These are phyloP conservation scores for Amazona vittata DNA, from an alignment of 2,113 vertebrate species.

Conservation along the genomic window DNA sequence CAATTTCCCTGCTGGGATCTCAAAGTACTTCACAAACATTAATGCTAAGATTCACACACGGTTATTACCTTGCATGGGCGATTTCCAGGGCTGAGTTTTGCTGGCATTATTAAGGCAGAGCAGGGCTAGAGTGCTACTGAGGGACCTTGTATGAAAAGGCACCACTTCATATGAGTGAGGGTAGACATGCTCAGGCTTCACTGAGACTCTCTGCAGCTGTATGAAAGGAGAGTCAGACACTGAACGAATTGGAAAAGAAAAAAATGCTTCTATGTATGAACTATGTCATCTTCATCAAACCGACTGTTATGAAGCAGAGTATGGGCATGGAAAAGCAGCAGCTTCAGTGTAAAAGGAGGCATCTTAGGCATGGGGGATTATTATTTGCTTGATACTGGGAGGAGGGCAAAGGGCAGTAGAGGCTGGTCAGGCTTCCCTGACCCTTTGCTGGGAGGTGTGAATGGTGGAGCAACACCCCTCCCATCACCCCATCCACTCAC, in stretches of 20 bases:
- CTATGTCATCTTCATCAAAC: not conserved
- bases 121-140: not conserved
- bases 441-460: not conserved
- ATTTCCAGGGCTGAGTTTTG: not conserved
- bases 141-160: not conserved
- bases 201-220: not conserved
- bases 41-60: not conserved
- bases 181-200: not conserved
- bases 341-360: not conserved
- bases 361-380: not conserved
- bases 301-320: fast-evolving
- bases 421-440: not conserved
- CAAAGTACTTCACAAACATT: not conserved
- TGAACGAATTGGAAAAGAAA: not conserved
- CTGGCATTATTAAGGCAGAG: not conserved
- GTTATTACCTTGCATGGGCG: not conserved
- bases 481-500: not conserved
- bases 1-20: conserved; percentile 38
- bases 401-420: not conserved
- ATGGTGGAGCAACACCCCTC: not conserved
- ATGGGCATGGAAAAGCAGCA: not conserved
- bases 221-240: not conserved
- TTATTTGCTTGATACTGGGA: not conserved
- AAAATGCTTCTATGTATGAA: not conserved
- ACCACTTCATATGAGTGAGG: not conserved